Evolutionary conservation across 2,888 invertebrate genomes (phyloP), one percentile per base, ranked within the genome.

Genomic region (Galeruca laticollis): DNA sequence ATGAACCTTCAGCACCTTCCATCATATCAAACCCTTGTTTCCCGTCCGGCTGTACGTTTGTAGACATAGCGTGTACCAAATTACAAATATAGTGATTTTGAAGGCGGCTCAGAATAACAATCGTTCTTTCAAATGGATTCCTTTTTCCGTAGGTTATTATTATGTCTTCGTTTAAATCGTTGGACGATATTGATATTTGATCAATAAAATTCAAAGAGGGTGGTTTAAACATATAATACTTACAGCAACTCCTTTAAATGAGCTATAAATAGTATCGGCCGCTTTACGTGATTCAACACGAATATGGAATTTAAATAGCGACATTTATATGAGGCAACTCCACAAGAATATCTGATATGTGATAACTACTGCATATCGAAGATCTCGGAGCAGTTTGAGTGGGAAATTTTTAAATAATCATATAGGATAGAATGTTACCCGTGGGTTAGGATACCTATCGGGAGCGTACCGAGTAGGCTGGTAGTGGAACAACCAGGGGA

Each of bases 201-300:
- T 57, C 56, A 57, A 57, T 57, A 57, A 57, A 57, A 31, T 21
- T 57, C 15, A 15, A 57, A 57, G 11, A 10, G 56, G 15, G n/a
- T 18, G 20, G 2, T 37, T 15, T 18, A 18, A 5, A n/a, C 35
- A 11, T 33, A 37, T 18, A 3, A 11, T 2, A 35, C 35, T 13
- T 8, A 15, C 35, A 18, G 18, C 8, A 9, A n/a, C 31, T 11
- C 31, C 54, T 18, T 8, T 18, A 57, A 57, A 35, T 35, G 35
- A 35, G 33, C 31, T 18, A 57, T 57, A 35, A 57, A 57, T 35
- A 13, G 15, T 37, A 57, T 35, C n/a, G n/a, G 8, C 15, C 35
- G 35, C n/a, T 57, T 18, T 54, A 54, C n/a, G 26, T 31, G 54
- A 8, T 13, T 54, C 31, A n/a, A 31, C 54, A 31, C 54, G 26